Evolutionary conservation across 2,888 invertebrate species (phyloP).

Genomic region (Parnassius smintheus): DNA sequence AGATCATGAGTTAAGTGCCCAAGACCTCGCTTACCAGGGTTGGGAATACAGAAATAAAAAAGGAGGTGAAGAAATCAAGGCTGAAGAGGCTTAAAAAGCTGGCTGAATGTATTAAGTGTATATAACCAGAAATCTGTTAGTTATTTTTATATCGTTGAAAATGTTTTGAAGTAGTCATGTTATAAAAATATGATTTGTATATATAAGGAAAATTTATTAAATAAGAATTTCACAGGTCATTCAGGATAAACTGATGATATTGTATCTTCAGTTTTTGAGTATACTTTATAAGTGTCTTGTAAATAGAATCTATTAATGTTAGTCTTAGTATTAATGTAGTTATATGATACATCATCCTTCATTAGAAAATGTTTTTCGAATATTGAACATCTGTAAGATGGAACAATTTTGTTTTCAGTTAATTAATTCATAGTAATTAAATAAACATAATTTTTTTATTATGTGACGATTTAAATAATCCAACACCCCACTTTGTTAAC

Average conservation of each 20-base stretch:
- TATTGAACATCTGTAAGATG: too few relatives aligned
- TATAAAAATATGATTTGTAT: background rate
- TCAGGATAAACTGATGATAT: conserved; percentile 17
- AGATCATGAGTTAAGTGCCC: conserved; percentile 79
- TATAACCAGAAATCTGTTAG: background rate
- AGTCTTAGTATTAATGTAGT: too few relatives aligned
- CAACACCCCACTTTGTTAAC: too few relatives aligned
- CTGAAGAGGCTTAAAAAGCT: conserved; percentile 54
- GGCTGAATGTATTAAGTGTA: conserved; percentile 22
- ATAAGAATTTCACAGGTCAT: too few relatives aligned
- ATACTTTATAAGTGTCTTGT: conserved; percentile 41
- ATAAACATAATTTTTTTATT: too few relatives aligned
- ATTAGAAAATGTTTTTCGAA: too few relatives aligned
- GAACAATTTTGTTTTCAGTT: too few relatives aligned
- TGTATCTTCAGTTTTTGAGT: conserved; percentile 19
- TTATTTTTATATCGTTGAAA: background rate
- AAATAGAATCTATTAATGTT: conserved; percentile 32
- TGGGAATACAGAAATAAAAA: conserved; percentile 85
- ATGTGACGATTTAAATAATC: too few relatives aligned
- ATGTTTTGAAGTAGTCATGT: conserved; percentile 5
- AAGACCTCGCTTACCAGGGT: conserved; percentile 88
- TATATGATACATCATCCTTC: too few relatives aligned
- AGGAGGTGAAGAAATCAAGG: conserved; percentile 71
- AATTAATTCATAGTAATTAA: too few relatives aligned
- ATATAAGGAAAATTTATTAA: conserved; percentile 1